Evolutionary conservation across 2,888 invertebrate genomes (phyloP).

Genomic region (Monopis laevigella): DNA sequence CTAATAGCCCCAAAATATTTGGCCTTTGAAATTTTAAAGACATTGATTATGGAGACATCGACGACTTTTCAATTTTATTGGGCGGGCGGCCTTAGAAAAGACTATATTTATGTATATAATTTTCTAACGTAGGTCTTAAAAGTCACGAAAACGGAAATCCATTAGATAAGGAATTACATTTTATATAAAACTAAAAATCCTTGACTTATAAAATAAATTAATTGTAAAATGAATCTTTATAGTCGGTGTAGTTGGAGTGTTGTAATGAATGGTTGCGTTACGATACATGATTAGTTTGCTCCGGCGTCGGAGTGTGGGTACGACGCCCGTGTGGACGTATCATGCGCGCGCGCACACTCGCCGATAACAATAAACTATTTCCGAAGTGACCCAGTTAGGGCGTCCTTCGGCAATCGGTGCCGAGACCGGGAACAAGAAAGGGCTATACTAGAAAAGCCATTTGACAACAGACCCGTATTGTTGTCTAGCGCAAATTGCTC

Average conservation of each 20-base stretch:
- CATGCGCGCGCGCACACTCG: constrained; percentile 60
- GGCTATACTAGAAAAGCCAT: constrained; percentile 54
- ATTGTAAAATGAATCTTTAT: too few relatives aligned
- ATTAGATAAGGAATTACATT: too few relatives aligned
- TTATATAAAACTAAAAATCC: too few relatives aligned
- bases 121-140: constrained; percentile 23
- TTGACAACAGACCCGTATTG: constrained; percentile 38
- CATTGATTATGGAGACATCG: constrained; percentile 43
- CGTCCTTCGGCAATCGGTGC: constrained; percentile 65
- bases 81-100: constrained; percentile 54
- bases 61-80: constrained; percentile 54
- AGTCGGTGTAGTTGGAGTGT: too few relatives aligned
- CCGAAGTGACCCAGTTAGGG: constrained; percentile 66
- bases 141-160: constrained; percentile 53
- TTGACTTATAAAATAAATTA: too few relatives aligned
- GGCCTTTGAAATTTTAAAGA: constrained; percentile 47
- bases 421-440: constrained; percentile 64
- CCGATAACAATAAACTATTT: constrained; percentile 69
- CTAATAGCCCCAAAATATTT: constrained; percentile 45
- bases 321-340: constrained; percentile 39
- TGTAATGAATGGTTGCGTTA: too few relatives aligned
- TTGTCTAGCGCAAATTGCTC: constrained; percentile 31
- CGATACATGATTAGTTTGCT: too few relatives aligned
- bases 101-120: constrained; percentile 19
- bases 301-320: constrained; percentile 4